Conservation (phyloP, 2,797 vertebrate species). For the Fundulus diaphanus region DNA sequence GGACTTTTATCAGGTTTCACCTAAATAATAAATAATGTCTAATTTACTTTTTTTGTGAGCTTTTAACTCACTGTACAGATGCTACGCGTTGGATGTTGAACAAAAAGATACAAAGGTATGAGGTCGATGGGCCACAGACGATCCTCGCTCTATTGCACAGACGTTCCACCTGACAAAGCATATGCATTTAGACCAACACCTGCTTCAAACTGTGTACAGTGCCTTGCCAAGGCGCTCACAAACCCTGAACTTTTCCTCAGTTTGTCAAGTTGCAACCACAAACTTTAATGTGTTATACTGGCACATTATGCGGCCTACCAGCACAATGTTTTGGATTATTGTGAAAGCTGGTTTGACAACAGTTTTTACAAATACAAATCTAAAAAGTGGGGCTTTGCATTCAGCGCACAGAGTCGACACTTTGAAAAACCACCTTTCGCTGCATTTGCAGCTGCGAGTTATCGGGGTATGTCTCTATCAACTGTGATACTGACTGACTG, state of each 20-base stretch:
- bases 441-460: too few relatives aligned
- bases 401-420: too few relatives aligned
- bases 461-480: background rate
- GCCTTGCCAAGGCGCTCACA: background rate
- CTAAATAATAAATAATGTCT: background rate
- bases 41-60: background rate
- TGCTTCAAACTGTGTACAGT: background rate
- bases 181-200: constrained; percentile 9
- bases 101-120: constrained; percentile 5
- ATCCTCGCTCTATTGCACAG: background rate
- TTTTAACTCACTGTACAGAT: constrained; percentile 1
- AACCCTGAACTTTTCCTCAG: background rate
- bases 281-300: background rate
- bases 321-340: background rate
- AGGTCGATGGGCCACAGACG: background rate
- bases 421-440: too few relatives aligned
- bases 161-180: constrained; percentile 4
- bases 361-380: too few relatives aligned
- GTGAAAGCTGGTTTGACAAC: background rate
- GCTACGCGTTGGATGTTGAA: background rate
- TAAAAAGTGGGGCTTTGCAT: too few relatives aligned
- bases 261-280: background rate
- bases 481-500: background rate
- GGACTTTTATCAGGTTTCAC: background rate
- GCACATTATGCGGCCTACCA: background rate